Base-by-base conservation (phyloP, 2,888 invertebrate species). In the Euproctis similis region DNA sequence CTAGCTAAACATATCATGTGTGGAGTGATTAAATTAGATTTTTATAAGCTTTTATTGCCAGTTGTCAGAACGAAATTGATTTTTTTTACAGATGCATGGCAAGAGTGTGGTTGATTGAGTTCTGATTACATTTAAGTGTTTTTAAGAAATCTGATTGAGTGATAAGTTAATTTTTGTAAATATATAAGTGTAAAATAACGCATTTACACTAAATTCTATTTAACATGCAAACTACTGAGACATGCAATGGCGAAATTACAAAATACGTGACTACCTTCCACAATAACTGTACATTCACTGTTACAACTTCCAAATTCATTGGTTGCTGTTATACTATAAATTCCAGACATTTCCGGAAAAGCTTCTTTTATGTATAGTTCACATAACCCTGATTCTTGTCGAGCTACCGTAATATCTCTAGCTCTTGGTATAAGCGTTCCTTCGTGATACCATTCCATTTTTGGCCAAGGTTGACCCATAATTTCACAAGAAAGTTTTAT, bases 331-430 rank as follows among this genome's bases (percentile, higher is more conserved):
- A 96, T 96, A 35, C 88, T 89, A 68, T 97, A 97, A 64, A 88
- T 89, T 34, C 96, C 96, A 54, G 92, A 90, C 86, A 96, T 94
- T 87, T 96, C 96, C 8, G 94, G 94, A 59, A 94, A 94, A 28
- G 94, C 95, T 87, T 96, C 95, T 42, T 89, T 88, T 48, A 96
- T 93, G 41, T 90, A 88, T 46, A 97, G 82, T 63, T 90, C 90
- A 59, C 94, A 94, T 35, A 89, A 81, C 39, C 95, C 96, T 57
- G 93, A 91, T 41, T 88, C 86, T 54, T 92, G 90, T 68, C 94
- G 92, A 19, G 88, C 86, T 29, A 93, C 88, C 8, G 87, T 86
- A 28, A 93, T 89, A 62, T 94, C 94, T 74, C 93, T 91, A 26
- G 90, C 92, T 75, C 92, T 92, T 52, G 88, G 76, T 37, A 96